phyloP scores from a whole-genome alignment of 2,797 vertebrate species.

The Muscicapa comitata region DNA sequence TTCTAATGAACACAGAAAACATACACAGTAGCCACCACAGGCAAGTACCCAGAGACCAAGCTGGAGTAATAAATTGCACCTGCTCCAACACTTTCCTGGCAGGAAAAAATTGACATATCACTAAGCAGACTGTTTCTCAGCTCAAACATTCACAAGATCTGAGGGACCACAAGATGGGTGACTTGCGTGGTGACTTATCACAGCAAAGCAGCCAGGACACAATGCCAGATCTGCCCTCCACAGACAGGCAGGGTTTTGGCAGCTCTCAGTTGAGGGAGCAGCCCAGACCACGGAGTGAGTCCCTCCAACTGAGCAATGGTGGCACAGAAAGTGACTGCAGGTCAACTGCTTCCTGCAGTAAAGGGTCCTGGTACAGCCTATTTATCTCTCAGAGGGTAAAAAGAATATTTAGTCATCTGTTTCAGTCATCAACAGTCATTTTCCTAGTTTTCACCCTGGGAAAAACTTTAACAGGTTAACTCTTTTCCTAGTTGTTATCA shows the following conservation, averaged over 20 bases:
- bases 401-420: neutral
- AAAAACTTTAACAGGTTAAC: neutral
- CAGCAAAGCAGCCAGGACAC: neutral
- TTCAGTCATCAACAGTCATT: neutral
- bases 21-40: neutral
- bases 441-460: neutral
- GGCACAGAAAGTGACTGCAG: accelerated
- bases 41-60: neutral
- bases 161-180: neutral
- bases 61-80: neutral
- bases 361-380: accelerated
- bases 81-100: neutral
- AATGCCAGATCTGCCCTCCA: neutral
- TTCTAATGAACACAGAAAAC: slow-evolving; percentile 52
- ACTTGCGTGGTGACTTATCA: neutral
- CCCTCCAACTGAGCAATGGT: accelerated
- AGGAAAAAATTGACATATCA: slow-evolving; percentile 17
- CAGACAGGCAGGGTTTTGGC: neutral
- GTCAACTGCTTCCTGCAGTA: neutral
- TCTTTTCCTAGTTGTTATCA: neutral
- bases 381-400: neutral
- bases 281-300: neutral
- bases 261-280: neutral
- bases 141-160: neutral
- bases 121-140: slow-evolving; percentile 1